phyloP scores from a whole-genome alignment of 2,797 vertebrate genomes.

The Parauchenoglanis punctatus region DNA sequence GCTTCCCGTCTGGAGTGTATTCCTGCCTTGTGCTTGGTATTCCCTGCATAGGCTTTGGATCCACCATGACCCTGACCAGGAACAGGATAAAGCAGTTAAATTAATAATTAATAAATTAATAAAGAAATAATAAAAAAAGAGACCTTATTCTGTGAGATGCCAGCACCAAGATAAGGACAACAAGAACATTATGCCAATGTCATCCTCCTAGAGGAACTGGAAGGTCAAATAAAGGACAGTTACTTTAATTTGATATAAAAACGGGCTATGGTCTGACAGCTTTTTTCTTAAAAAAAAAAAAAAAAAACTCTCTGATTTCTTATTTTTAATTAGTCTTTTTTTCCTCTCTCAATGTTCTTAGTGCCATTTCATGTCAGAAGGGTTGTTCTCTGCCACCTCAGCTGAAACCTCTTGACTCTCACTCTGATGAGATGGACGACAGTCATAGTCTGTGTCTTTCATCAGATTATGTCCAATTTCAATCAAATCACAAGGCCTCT shows the following conservation, averaged over 20 bases:
- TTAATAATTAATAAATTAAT: neutral
- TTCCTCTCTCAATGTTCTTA: constrained; percentile 30
- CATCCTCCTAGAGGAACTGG: neutral
- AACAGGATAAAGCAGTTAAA: neutral
- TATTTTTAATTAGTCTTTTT: constrained; percentile 42
- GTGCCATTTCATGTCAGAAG: constrained; percentile 48
- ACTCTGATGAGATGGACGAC: constrained; percentile 20
- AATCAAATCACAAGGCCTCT: constrained; percentile 36
- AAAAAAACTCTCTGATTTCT: constrained; percentile 24
- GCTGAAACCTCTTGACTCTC: constrained; percentile 23
- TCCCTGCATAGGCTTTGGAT: neutral
- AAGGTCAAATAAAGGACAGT: constrained; percentile 53
- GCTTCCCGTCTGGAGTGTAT: neutral
- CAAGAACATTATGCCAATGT: neutral
- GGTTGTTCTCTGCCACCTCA: constrained; percentile 41
- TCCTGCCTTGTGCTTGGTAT: neutral
- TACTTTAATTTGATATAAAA: constrained; percentile 47
- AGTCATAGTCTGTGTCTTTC: constrained; percentile 45
- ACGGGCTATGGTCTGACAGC: constrained; percentile 46
- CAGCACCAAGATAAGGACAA: neutral
- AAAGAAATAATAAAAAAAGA: neutral
- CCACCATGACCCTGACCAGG: neutral
- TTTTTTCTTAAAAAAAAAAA: neutral
- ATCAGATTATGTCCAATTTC: constrained; percentile 60
- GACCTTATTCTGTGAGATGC: neutral